Base-by-base conservation (phyloP, 2,113 vertebrate genomes). In the Oncorhynchus masou region DNA sequence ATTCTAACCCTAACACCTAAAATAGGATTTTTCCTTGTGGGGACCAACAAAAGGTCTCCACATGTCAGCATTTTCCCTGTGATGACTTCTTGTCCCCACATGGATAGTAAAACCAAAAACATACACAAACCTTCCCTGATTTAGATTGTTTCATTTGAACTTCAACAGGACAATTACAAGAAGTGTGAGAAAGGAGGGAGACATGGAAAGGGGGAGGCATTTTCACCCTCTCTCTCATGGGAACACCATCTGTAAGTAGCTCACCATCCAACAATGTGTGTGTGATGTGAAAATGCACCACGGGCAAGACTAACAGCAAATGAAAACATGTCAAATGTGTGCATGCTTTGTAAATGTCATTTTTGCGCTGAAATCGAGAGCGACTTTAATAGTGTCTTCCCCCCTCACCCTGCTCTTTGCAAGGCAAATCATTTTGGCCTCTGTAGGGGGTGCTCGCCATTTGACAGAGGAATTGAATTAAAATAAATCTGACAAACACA, bases 381-480 rank as follows among this genome's bases (percentile, higher is more conserved):
- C 68, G 65, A 77, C 81, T 9, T 39, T 86, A 88, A 87, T 85
- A 84, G 83, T 83, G 85, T 45, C 79, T 79, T 84, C 85, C 83
- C 76, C 70, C 54, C 83, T 81, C 74, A 73, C 72, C 87, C 76
- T 24, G 80, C 77, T 82, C 76, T 84, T 82, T 81, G 81, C 77
- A 75, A 60, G 81, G 84, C 79, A 82, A 81, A 88, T 85, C 85
- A 85, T 88, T 79, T 73, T 24, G 71, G 16, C 29, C 85, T 73
- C 88, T 69, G 88, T 81, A 12, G 91, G 92, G 79, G 31, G 67
- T 51, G 29, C 74, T 71, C 85, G 88, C 87, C 90, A 90, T 92
- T 91, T 91, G 87, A 93, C 91, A 85, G 91, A 79, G 75, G 88
- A 88, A 85, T 86, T 90, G 89, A 92, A 91, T 85, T 83, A 85